Evolutionary conservation across 2,888 invertebrate genomes (phyloP).

Genomic region (Pocota personata): DNA sequence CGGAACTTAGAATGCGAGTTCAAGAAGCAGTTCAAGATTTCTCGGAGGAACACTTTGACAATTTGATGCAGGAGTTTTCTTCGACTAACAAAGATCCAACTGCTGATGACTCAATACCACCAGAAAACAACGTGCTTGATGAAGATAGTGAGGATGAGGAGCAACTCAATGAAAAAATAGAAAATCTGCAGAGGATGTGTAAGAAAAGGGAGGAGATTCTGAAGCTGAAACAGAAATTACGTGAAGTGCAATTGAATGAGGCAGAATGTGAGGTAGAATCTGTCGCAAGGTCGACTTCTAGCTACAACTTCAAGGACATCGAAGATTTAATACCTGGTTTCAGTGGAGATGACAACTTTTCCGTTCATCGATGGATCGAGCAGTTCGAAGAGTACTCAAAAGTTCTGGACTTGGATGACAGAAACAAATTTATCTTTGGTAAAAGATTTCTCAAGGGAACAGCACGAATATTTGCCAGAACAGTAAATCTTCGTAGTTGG

Average conservation of each 20-base stretch:
- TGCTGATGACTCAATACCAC: conserved; percentile 3
- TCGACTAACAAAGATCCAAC: not conserved
- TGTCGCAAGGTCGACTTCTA: not conserved
- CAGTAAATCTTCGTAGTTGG: not conserved
- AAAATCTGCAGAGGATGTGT: not conserved
- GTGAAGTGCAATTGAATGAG: not conserved
- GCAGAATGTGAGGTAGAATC: not conserved
- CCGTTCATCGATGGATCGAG: conserved; percentile 2
- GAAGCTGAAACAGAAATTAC: not conserved
- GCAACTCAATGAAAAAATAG: not conserved
- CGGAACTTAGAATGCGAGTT: conserved; percentile 1
- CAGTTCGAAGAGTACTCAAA: conserved; percentile 3
- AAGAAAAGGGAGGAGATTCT: not conserved
- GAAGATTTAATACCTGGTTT: no score
- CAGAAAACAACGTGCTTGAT: not conserved
- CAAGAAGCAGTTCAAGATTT: conserved; percentile 2
- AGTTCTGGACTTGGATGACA: not conserved
- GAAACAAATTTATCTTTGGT: not conserved
- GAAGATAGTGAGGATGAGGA: not conserved
- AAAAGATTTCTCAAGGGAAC: not conserved
- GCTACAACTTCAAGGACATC: no score
- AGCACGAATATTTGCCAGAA: not conserved
- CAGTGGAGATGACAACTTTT: not conserved
- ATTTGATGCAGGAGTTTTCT: conserved; percentile 2
- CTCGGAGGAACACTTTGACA: not conserved